These are phyloP conservation scores for Hymenochirus boettgeri DNA, from an alignment of 2,113 vertebrate species.

Conservation along the genomic window DNA sequence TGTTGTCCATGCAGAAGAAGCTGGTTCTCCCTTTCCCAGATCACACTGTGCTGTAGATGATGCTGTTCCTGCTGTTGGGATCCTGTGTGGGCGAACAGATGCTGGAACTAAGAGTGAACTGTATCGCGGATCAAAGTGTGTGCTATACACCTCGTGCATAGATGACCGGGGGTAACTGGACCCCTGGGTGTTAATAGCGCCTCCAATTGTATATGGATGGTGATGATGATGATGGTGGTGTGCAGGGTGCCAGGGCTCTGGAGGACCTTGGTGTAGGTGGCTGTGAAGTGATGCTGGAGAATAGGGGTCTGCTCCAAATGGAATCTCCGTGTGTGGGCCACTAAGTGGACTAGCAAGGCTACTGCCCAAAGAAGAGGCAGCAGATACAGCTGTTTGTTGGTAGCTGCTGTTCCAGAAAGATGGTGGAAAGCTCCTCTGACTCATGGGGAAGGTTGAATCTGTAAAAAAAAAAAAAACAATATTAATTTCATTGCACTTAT, in stretches of 20 bases:
- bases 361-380: constrained; percentile 59
- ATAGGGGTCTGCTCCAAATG: constrained; percentile 84
- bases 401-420: constrained; percentile 98
- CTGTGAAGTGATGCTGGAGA: constrained; percentile 76
- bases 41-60: constrained; percentile 78
- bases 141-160: constrained; percentile 87
- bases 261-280: constrained; percentile 86
- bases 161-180: constrained; percentile 74
- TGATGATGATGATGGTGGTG: constrained; percentile 83
- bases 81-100: constrained; percentile 81
- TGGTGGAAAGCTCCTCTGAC: constrained; percentile 88
- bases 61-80: constrained; percentile 62
- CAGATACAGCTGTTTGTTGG: constrained; percentile 70
- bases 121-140: constrained; percentile 88
- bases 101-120: constrained; percentile 82
- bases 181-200: constrained; percentile 73
- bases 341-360: constrained; percentile 69
- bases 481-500: background rate
- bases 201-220: constrained; percentile 80
- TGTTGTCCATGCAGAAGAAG: constrained; percentile 69
- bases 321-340: constrained; percentile 78
- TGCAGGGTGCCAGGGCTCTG: constrained; percentile 85
- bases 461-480: constrained; percentile 29
- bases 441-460: constrained; percentile 94
- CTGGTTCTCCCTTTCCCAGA: constrained; percentile 76